These are phyloP conservation scores for Belgica antarctica DNA, from an alignment of 2,888 invertebrate species.

Conservation along the genomic window DNA sequence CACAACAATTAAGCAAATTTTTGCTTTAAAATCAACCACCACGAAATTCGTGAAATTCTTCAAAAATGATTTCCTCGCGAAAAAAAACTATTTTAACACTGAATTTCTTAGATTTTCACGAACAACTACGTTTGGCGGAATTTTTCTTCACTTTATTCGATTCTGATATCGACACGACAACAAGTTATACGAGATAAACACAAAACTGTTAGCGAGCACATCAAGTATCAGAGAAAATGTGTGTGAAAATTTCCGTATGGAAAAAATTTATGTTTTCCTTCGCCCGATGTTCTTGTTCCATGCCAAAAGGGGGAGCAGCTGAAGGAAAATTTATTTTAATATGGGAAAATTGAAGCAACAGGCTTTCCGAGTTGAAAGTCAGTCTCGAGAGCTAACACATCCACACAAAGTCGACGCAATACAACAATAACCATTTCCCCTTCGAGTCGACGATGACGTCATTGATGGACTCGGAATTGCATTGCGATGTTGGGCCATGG, in stretches of 20 bases:
- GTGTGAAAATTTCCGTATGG: constrained; percentile 7
- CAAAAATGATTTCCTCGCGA: background rate
- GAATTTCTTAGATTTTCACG: background rate
- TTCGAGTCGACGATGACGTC: constrained; percentile 7
- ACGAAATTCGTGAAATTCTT: background rate
- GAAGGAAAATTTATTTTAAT: constrained; percentile 8
- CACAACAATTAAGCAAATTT: too few relatives aligned
- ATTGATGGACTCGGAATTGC: background rate
- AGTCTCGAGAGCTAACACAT: constrained; percentile 3
- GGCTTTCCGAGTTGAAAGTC: constrained; percentile 24
- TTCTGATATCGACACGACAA: constrained; percentile 26
- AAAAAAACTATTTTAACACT: background rate
- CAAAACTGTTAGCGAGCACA: constrained; percentile 28
- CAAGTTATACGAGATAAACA: constrained; percentile 28
- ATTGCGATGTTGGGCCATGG: background rate
- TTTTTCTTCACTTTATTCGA: background rate
- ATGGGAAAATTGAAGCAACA: constrained; percentile 26
- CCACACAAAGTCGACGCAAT: background rate
- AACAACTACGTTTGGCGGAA: background rate
- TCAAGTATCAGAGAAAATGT: constrained; percentile 25
- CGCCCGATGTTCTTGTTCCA: background rate
- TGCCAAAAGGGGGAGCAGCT: constrained; percentile 1
- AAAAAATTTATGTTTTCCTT: constrained; percentile 11
- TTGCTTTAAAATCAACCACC: background rate
- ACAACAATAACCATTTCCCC: constrained; percentile 1